Evolutionary conservation across 2,888 invertebrate species (phyloP), one percentile per base, ranked within the genome.

Genomic region (Eledone cirrhosa): DNA sequence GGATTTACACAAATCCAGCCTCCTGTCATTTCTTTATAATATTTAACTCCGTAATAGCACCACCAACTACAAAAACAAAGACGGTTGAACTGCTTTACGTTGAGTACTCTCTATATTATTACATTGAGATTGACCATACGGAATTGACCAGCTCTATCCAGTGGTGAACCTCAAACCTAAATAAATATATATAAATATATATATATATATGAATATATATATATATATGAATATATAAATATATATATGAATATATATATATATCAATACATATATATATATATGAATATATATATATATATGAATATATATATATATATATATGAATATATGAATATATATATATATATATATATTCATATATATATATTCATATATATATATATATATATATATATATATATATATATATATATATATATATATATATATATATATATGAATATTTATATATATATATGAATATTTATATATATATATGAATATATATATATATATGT

Each of bases 371-470:
- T 63, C 63, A 53, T 53, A 59, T 11, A 59, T 19, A 63, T 19
- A 63, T 63, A 63, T 63, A 63, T 63, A n/a, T 65, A n/a, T 65
- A 24, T 65, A n/a, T 65, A 65, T 65, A 19, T 65, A 5, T 65
- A n/a, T 65, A 63, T 63, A 63, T 63, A 63, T 63, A 13, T 63
- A 13, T 63, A 13, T 63, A 13, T 63, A 13, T n/a, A 24, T 65
- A 24, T 65, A 3, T 65, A 3, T 65, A 8, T 65, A 8, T n/a
- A 3, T 65, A 8, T 24, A 0, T 24, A 2, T n/a, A 22, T 65
- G 8, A 7, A 1, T 27, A 1, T 24, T 0, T 3, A 7, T 65
- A 1, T 27, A 7, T 65, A 0, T 24, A 24, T 1, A 24, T 65
- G 27, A n/a, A n/a, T n/a, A n/a, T n/a, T n/a, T n/a, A n/a, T n/a